Evolutionary conservation across 2,113 vertebrate genomes (phyloP).

Genomic region (Abramis brama): DNA sequence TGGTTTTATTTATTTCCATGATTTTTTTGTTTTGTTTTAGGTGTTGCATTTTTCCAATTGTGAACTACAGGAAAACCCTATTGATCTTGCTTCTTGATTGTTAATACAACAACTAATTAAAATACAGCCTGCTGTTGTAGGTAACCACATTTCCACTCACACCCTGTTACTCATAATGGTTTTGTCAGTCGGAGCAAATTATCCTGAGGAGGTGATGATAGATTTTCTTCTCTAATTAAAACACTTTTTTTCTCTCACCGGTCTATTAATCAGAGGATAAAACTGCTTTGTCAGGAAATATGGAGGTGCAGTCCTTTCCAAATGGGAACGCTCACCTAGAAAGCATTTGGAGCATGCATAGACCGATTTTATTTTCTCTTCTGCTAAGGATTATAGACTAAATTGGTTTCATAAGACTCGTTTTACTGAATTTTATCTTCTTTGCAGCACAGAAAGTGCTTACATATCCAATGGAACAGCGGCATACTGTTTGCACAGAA

Average conservation of each 20-base stretch:
- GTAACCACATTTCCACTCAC: constrained; percentile 65
- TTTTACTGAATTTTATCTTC: constrained; percentile 23
- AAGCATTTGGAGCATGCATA: constrained; percentile 7
- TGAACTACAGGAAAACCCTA: constrained; percentile 24
- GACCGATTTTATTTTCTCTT: constrained; percentile 32
- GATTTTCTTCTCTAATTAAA: constrained; percentile 66
- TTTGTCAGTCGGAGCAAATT: constrained; percentile 65
- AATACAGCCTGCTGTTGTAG: constrained; percentile 63
- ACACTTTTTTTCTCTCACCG: constrained; percentile 59
- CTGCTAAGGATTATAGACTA: constrained; percentile 41
- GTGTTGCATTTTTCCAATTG: background rate
- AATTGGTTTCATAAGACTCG: constrained; percentile 37
- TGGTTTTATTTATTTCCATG: background rate
- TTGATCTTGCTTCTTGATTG: constrained; percentile 48
- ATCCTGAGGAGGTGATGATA: constrained; percentile 62
- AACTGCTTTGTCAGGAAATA: constrained; percentile 73
- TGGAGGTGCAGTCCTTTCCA: constrained; percentile 67
- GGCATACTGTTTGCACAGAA: background rate
- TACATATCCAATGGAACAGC: background rate
- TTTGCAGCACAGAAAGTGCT: constrained; percentile 6
- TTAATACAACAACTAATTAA: constrained; percentile 65
- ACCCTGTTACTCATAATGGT: constrained; percentile 63
- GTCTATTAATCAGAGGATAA: constrained; percentile 72
- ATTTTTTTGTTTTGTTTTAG: background rate
- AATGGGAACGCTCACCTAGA: constrained; percentile 54